phyloP scores from a whole-genome alignment of 1,140 invertebrate genomes.

The Acromyrmex charruanus region DNA sequence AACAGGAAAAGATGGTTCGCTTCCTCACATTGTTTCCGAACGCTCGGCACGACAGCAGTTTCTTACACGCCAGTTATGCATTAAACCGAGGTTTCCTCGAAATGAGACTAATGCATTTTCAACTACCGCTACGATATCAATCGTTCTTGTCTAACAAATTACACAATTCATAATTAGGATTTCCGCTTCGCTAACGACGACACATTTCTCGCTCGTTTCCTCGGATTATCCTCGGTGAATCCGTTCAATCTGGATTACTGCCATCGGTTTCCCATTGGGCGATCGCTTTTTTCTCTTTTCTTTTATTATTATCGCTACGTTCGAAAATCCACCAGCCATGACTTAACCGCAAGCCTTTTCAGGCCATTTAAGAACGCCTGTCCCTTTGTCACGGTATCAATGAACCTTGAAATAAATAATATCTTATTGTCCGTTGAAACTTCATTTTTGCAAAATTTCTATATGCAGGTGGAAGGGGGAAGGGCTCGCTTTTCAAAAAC shows the following conservation, averaged over 20 bases:
- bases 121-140: slow-evolving; percentile 41
- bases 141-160: slow-evolving; percentile 60
- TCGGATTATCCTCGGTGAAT: background rate
- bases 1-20: slow-evolving; percentile 79
- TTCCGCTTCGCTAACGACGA: slow-evolving; percentile 34
- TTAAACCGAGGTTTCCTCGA: slow-evolving; percentile 44
- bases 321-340: background rate
- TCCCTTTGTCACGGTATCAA: background rate
- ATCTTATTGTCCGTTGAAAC: background rate
- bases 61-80: slow-evolving; percentile 57
- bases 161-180: slow-evolving; percentile 53
- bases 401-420: background rate
- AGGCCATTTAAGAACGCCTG: background rate
- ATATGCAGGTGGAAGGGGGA: background rate
- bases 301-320: background rate
- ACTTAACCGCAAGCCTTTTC: background rate
- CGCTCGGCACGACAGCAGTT: slow-evolving; percentile 51
- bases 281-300: background rate
- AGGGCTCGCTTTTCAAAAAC: background rate
- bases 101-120: slow-evolving; percentile 60
- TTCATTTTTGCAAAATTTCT: background rate
- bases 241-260: background rate
- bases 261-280: background rate
- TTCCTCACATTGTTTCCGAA: slow-evolving; percentile 79
- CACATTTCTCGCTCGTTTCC: slow-evolving; percentile 1